Percentiles rank a stretch among this genome's conserved stretches.
Evolutionary conservation across 1,140 invertebrate species (phyloP).

Genomic region (Samia ricini): DNA sequence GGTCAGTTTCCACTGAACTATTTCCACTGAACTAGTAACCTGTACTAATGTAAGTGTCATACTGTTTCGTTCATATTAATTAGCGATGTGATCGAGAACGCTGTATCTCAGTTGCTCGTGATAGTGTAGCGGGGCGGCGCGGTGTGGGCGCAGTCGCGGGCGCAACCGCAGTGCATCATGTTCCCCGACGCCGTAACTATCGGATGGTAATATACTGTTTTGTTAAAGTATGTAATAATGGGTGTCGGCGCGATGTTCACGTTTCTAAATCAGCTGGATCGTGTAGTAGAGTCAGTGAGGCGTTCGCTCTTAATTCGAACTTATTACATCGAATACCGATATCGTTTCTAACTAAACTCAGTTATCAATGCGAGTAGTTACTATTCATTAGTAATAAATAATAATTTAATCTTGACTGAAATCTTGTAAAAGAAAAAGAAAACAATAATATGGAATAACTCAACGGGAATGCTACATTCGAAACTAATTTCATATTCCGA

Average conservation of each 20-base stretch:
- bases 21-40: background rate
- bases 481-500: too few relatives aligned
- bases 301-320: background rate
- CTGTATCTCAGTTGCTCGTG: slow-evolving; percentile 7
- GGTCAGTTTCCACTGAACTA: background rate
- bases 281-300: background rate
- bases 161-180: slow-evolving; percentile 1
- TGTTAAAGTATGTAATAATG: slow-evolving; percentile 1
- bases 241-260: background rate
- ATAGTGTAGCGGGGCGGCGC: background rate
- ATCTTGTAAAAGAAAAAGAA: too few relatives aligned
- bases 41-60: background rate
- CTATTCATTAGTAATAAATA: too few relatives aligned
- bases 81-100: background rate
- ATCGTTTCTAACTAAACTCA: background rate
- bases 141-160: background rate
- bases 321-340: background rate
- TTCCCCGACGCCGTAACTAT: slow-evolving; percentile 4
- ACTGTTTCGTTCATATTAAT: background rate
- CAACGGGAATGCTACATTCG: too few relatives aligned
- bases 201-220: background rate
- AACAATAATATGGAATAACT: too few relatives aligned
- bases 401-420: too few relatives aligned
- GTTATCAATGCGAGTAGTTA: background rate
- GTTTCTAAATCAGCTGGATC: background rate